These are phyloP conservation scores for Pelusios castaneus DNA, from an alignment of 2,113 vertebrate genomes.

Conservation along the genomic window DNA sequence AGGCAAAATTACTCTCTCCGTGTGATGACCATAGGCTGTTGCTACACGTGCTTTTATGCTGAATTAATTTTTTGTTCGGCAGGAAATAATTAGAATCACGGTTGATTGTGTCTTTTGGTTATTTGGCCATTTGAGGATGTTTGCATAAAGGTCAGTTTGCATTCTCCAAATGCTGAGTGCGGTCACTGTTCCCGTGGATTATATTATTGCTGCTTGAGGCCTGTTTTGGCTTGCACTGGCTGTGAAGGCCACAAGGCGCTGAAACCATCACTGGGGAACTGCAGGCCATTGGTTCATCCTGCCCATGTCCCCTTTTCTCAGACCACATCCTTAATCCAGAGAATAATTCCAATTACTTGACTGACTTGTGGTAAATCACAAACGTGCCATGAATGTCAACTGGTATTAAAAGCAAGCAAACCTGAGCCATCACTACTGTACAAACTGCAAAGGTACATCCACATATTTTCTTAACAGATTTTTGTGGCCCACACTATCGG, in stretches of 20 bases:
- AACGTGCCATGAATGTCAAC: not conserved
- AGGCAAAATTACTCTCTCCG: not conserved
- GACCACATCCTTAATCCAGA: not conserved
- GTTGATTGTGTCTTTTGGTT: not conserved
- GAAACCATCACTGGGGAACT: accelerated
- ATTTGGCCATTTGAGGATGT: not conserved
- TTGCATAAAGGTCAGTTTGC: not conserved
- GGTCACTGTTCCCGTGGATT: not conserved
- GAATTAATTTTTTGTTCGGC: not conserved
- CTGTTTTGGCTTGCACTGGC: not conserved
- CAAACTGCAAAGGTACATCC: not conserved
- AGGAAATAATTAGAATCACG: not conserved
- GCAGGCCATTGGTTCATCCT: accelerated
- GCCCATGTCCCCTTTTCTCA: not conserved
- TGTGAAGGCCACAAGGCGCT: accelerated
- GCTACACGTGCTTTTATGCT: not conserved
- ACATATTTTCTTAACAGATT: not conserved
- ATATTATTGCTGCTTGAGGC: not conserved
- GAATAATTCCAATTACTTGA: not conserved
- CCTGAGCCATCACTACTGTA: not conserved
- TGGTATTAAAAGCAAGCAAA: not conserved
- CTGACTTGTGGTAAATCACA: not conserved
- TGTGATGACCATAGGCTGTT: not conserved
- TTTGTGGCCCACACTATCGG: too few species aligned
- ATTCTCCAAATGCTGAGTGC: not conserved